Conservation (phyloP, 2,888 invertebrate species). For the Hylaea fasciaria region DNA sequence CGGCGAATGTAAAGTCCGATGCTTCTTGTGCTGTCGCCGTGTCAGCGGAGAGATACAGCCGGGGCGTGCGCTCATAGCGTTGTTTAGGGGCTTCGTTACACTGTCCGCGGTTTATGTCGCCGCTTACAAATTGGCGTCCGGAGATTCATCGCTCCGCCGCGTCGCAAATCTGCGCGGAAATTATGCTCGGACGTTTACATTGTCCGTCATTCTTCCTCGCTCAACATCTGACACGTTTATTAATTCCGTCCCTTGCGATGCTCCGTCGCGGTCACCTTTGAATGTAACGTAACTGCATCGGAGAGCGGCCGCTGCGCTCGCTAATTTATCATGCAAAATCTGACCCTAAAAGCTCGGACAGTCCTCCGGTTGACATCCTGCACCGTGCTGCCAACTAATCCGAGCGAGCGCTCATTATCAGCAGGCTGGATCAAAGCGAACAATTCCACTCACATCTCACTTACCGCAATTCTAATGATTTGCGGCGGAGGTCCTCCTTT, state of each 20-base stretch:
- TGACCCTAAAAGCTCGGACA: constrained; percentile 49
- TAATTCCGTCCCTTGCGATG: constrained; percentile 39
- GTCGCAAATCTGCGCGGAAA: constrained; percentile 62
- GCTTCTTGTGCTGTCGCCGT: constrained; percentile 77
- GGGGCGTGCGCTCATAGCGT: constrained; percentile 59
- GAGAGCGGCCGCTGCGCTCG: constrained; percentile 5
- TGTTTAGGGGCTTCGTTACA: constrained; percentile 83
- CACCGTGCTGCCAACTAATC: constrained; percentile 64
- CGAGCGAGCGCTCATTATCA: constrained; percentile 70
- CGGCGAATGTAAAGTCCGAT: constrained; percentile 81
- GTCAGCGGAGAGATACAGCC: constrained; percentile 78
- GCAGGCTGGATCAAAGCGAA: constrained; percentile 64
- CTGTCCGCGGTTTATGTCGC: constrained; percentile 71
- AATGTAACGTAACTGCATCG: constrained; percentile 14
- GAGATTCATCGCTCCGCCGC: constrained; percentile 61
- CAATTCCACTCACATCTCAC: constrained; percentile 80
- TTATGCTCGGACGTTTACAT: constrained; percentile 63
- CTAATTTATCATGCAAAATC: constrained; percentile 45
- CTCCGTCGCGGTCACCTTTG: constrained; percentile 20
- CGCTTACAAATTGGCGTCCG: constrained; percentile 80
- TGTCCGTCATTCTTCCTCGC: constrained; percentile 61
- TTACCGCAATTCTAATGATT: constrained; percentile 82
- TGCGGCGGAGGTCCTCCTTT: constrained; percentile 76
- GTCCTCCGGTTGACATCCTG: constrained; percentile 52
- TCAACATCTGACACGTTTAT: constrained; percentile 60